A percentile compares a stretch with the other conserved stretches of the same genome.
phyloP scores from a whole-genome alignment of 35 echinoderm and acorn worm genomes.

The Diadema setosum region DNA sequence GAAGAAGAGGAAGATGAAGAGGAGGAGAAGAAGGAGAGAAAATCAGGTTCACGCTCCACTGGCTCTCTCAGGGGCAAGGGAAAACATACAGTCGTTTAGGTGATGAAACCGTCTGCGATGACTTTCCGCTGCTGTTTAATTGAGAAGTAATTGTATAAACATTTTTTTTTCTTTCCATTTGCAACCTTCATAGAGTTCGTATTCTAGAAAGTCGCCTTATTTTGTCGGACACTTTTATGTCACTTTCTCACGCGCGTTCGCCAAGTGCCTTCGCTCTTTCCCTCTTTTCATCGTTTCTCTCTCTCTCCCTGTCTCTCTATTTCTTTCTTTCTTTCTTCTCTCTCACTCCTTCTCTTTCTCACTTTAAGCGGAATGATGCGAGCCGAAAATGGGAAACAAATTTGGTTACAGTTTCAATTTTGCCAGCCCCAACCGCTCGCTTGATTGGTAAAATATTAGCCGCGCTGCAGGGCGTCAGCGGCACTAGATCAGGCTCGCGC shows the following conservation, averaged over 20 bases:
- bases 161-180: no score
- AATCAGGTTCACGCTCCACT: no score
- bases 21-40: no score
- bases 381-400: not conserved
- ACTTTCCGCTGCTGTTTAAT: no score
- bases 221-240: not conserved
- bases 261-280: not conserved
- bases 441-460: not conserved
- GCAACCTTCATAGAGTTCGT: no score
- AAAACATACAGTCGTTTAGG: no score
- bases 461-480: not conserved
- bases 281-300: not conserved
- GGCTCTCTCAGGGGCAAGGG: no score
- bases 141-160: no score
- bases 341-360: not conserved
- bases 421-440: not conserved
- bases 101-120: no score
- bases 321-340: not conserved
- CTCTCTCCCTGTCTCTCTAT: not conserved
- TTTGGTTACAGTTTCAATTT: slow-evolving; percentile 1
- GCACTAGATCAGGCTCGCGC: not conserved
- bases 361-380: not conserved
- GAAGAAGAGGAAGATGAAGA: no score
- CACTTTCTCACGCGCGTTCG: not conserved
- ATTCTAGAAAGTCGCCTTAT: no score